A percentile compares a stretch with the other conserved stretches of the same genome.
phyloP scores from a whole-genome alignment of 2,888 invertebrate species.

The Serrognathus titanus region DNA sequence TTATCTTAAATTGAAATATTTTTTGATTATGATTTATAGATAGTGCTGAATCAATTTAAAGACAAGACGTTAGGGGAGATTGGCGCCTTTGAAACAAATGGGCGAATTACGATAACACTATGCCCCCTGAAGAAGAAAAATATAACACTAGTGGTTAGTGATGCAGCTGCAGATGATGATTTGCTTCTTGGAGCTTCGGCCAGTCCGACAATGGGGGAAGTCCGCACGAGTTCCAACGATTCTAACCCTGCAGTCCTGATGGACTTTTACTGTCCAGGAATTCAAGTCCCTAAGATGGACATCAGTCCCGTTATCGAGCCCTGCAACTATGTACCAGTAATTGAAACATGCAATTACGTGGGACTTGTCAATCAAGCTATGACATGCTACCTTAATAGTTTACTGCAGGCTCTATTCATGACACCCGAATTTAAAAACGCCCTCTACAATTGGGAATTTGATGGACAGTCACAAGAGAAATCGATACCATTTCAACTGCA shows the following conservation, averaged over 20 bases:
- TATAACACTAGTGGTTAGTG: conserved; percentile 31
- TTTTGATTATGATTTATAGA: conserved; percentile 36
- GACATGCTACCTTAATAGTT: conserved; percentile 89
- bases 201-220: conserved; percentile 42
- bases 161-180: conserved; percentile 44
- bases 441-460: conserved; percentile 78
- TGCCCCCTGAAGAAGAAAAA: conserved; percentile 24
- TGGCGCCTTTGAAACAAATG: conserved; percentile 42
- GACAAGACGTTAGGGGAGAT: conserved; percentile 49
- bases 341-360: conserved; percentile 55
- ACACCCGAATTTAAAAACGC: conserved; percentile 90
- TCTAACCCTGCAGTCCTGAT: conserved; percentile 25
- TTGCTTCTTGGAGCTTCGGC: conserved; percentile 49
- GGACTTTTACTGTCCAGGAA: conserved; percentile 18
- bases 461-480: conserved; percentile 62
- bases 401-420: conserved; percentile 85
- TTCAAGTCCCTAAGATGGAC: conserved; percentile 13
- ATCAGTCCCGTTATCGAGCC: conserved; percentile 24
- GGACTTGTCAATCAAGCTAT: conserved; percentile 87
- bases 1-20: no score
- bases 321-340: conserved; percentile 54
- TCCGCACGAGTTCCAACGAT: conserved; percentile 19
- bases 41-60: conserved; percentile 46
- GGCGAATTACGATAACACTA: conserved; percentile 37
- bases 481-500: conserved; percentile 86